phyloP scores from a whole-genome alignment of 23 tunicate genomes.

The Oikopleura vanhoeffeni region DNA sequence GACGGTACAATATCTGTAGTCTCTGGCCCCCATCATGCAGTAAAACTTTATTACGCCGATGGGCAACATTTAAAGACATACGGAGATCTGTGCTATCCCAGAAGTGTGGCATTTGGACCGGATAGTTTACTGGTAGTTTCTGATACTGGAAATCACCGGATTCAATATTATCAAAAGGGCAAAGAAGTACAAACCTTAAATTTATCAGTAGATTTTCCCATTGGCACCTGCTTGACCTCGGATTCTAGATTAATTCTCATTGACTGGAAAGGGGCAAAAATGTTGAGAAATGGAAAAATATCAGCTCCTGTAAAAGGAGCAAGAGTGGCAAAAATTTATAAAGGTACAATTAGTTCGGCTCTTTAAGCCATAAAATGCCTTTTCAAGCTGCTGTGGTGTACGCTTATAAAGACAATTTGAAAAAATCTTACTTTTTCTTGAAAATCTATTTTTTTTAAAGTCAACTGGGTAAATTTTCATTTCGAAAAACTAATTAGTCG shows the following conservation, averaged over 20 bases:
- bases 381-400: too few relatives aligned
- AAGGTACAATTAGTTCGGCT: neutral
- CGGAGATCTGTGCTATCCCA: conserved; percentile 5
- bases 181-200: neutral
- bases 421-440: neutral
- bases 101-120: conserved; percentile 12
- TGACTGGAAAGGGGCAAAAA: conserved; percentile 20
- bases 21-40: conserved; percentile 9
- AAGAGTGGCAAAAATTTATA: neutral
- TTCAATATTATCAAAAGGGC: neutral
- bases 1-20: conserved; percentile 2
- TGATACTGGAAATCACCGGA: neutral
- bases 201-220: neutral
- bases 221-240: neutral
- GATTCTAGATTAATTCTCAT: neutral
- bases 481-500: too few relatives aligned
- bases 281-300: conserved; percentile 23
- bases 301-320: conserved; percentile 24
- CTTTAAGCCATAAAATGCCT: neutral
- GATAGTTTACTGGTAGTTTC: neutral
- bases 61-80: conserved; percentile 12
- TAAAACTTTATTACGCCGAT: conserved; percentile 5
- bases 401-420: too few relatives aligned
- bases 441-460: neutral
- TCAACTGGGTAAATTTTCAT: too few relatives aligned